Percentiles rank a stretch among this genome's conserved stretches.
These are phyloP conservation scores for Drosophila malerkotliana DNA, from an alignment of 1,140 invertebrate genomes.

Conservation along the genomic window DNA sequence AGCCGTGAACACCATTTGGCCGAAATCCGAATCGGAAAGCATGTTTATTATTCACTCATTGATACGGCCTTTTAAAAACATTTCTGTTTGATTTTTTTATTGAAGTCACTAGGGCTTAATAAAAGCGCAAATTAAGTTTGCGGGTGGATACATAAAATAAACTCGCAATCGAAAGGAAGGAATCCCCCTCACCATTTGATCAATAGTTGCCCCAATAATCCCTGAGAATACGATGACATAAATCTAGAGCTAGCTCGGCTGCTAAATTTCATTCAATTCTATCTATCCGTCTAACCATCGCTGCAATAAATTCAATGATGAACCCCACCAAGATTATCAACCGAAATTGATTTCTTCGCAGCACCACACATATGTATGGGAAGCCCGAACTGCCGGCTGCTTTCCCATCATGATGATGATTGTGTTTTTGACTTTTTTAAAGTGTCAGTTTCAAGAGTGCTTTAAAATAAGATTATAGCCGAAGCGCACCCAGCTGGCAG, in stretches of 20 bases:
- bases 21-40: too few relatives aligned
- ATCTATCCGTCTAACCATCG: not conserved
- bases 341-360: not conserved
- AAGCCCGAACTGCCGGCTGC: too few relatives aligned
- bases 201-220: not conserved
- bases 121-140: too few relatives aligned
- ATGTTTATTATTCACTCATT: not conserved
- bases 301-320: conserved; percentile 1
- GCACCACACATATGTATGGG: too few relatives aligned
- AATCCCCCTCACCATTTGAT: not conserved
- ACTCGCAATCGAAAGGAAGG: not conserved
- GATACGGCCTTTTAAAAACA: not conserved
- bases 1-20: too few relatives aligned
- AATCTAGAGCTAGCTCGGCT: not conserved
- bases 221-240: conserved; percentile 1
- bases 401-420: not conserved
- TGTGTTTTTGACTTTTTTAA: not conserved
- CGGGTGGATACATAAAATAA: not conserved
- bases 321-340: not conserved
- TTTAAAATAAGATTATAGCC: not conserved
- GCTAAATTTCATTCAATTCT: not conserved
- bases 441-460: not conserved
- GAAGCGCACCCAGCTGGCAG: too few relatives aligned
- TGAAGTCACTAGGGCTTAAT: too few relatives aligned
- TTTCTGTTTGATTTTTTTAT: not conserved